A percentile compares a stretch with the other conserved stretches of the same genome.
Conservation (phyloP, 2,797 vertebrate species). For the Odontamblyopus rebecca region DNA sequence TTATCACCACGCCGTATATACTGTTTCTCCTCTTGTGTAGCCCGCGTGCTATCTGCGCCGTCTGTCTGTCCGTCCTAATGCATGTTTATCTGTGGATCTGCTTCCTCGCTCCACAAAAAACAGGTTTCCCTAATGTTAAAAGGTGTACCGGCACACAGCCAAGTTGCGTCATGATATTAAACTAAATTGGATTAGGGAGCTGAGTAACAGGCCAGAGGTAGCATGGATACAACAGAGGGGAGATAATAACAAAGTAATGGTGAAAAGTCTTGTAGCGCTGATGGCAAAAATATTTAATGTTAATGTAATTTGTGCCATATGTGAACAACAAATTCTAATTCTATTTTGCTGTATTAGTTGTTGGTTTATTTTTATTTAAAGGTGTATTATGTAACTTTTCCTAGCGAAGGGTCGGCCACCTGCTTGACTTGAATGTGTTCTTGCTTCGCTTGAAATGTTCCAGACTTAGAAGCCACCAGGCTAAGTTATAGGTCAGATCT, state of each 20-base stretch:
- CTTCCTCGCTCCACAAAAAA: slow-evolving; percentile 6
- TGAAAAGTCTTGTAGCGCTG: not conserved
- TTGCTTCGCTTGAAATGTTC: not conserved
- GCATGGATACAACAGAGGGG: not conserved
- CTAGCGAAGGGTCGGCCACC: not conserved
- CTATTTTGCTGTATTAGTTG: not conserved
- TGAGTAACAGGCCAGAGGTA: slow-evolving; percentile 8
- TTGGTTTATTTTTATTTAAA: not conserved
- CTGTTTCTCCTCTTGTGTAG: slow-evolving; percentile 19
- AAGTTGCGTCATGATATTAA: slow-evolving; percentile 7
- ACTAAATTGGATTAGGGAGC: slow-evolving; percentile 4
- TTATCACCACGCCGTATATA: slow-evolving; percentile 33
- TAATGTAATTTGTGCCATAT: not conserved
- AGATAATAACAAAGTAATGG: not conserved
- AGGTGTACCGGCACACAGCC: slow-evolving; percentile 14
- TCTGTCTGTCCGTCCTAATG: slow-evolving; percentile 25
- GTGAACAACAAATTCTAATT: not conserved
- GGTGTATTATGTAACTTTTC: not conserved
- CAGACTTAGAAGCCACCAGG: too few species aligned
- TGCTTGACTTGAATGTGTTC: not conserved
- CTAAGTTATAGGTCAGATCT: too few species aligned
- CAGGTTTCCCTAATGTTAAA: slow-evolving; percentile 22
- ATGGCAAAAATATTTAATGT: not conserved
- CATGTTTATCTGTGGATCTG: slow-evolving; percentile 26
- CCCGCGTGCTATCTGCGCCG: slow-evolving; percentile 10